Evolutionary conservation across 2,113 vertebrate genomes (phyloP).

Genomic region (Malurus cyaneus): DNA sequence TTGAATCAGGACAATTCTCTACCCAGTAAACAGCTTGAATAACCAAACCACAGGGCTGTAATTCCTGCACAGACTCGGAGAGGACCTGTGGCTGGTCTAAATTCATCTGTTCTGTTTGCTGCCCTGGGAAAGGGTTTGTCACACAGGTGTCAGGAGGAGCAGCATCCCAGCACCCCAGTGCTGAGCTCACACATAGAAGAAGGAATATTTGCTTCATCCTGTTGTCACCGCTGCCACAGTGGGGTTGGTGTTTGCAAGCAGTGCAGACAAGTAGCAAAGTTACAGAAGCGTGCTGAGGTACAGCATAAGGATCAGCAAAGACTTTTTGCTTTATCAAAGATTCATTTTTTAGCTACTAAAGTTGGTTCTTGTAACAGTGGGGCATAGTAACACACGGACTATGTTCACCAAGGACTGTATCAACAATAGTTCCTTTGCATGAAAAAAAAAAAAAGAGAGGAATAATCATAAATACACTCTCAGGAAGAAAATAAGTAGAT

Average conservation of each 20-base stretch:
- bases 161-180: accelerated
- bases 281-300: neutral
- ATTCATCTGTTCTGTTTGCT: neutral
- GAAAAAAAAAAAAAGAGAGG: neutral
- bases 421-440: neutral
- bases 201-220: neutral
- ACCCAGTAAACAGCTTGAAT: neutral
- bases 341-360: neutral
- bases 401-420: neutral
- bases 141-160: neutral
- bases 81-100: neutral
- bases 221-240: neutral
- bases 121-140: neutral
- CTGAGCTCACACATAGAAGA: neutral
- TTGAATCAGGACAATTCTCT: neutral
- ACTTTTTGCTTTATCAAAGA: neutral
- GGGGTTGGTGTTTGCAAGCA: neutral
- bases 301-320: neutral
- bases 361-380: neutral
- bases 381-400: neutral
- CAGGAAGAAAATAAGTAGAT: neutral
- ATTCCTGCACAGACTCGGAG: neutral
- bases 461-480: neutral
- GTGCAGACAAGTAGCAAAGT: neutral
- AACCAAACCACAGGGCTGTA: neutral